These are phyloP conservation scores for Formica selysi DNA, from an alignment of 1,140 invertebrate genomes.

Conservation along the genomic window DNA sequence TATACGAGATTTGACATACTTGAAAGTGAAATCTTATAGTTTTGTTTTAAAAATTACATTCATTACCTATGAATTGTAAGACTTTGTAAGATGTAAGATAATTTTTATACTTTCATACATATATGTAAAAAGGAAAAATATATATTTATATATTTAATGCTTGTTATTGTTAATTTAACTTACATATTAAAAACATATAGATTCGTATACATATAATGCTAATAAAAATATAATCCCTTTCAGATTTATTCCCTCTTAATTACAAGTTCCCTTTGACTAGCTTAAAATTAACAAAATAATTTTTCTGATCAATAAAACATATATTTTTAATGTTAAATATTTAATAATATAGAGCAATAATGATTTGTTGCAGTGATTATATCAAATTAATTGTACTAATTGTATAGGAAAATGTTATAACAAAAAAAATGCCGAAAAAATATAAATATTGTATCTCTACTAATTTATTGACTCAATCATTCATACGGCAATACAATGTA, in stretches of 20 bases:
- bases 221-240: no score
- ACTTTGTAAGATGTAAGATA: not conserved
- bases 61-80: not conserved
- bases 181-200: no score
- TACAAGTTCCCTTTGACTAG: not conserved
- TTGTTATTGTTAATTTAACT: not conserved
- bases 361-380: not conserved
- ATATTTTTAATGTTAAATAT: not conserved
- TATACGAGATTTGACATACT: not conserved
- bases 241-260: no score
- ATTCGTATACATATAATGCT: no score
- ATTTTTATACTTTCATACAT: not conserved
- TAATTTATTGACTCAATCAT: constrained; percentile 52
- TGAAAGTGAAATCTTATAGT: not conserved
- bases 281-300: not conserved
- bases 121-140: not conserved
- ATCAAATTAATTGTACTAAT: not conserved
- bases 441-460: constrained; percentile 19
- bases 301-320: not conserved
- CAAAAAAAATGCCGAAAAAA: not conserved
- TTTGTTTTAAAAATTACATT: not conserved
- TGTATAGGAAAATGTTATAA: not conserved
- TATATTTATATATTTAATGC: not conserved
- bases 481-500: constrained; percentile 32
- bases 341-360: not conserved